These are phyloP conservation scores for Lissonota sp. DNA, from an alignment of 2,888 invertebrate genomes.

Conservation along the genomic window DNA sequence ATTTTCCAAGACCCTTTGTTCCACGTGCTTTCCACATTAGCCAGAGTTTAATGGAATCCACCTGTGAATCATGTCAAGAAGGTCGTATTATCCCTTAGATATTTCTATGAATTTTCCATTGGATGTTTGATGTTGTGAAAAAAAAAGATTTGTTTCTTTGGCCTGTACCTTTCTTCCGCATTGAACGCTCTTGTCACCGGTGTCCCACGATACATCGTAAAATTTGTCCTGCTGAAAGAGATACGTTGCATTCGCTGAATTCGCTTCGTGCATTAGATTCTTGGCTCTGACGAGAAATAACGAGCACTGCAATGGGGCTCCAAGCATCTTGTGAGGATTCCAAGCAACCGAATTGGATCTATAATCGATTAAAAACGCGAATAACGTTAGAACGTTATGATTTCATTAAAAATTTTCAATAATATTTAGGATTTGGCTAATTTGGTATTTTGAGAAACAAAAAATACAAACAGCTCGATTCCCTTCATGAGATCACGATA, in stretches of 20 bases:
- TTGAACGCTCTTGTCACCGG: slow-evolving; percentile 95
- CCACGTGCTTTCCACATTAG: slow-evolving; percentile 95
- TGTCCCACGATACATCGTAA: slow-evolving; percentile 91
- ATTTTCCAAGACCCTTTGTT: slow-evolving; percentile 85
- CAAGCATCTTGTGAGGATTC: slow-evolving; percentile 95
- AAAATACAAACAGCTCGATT: slow-evolving; percentile 86
- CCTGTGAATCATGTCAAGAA: slow-evolving; percentile 84
- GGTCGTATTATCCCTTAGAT: too few relatives aligned
- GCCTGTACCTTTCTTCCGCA: slow-evolving; percentile 92
- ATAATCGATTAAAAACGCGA: slow-evolving; percentile 67
- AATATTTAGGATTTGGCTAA: background rate
- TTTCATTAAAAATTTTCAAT: slow-evolving; percentile 1
- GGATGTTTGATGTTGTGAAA: too few relatives aligned
- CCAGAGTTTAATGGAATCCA: slow-evolving; percentile 97
- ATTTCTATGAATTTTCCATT: too few relatives aligned
- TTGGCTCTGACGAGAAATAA: slow-evolving; percentile 87
- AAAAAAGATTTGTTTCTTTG: too few relatives aligned
- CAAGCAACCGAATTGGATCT: slow-evolving; percentile 92
- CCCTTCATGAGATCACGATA: slow-evolving; percentile 87
- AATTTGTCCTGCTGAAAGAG: slow-evolving; percentile 94
- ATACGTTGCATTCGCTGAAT: slow-evolving; percentile 90
- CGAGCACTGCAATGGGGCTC: slow-evolving; percentile 92
- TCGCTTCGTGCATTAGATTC: slow-evolving; percentile 87
- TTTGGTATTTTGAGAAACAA: background rate
- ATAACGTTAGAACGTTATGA: slow-evolving; percentile 6